Evolutionary conservation across 64 coral and sea anemone species (phyloP).

Genomic region (Dendronephthya gigantea): DNA sequence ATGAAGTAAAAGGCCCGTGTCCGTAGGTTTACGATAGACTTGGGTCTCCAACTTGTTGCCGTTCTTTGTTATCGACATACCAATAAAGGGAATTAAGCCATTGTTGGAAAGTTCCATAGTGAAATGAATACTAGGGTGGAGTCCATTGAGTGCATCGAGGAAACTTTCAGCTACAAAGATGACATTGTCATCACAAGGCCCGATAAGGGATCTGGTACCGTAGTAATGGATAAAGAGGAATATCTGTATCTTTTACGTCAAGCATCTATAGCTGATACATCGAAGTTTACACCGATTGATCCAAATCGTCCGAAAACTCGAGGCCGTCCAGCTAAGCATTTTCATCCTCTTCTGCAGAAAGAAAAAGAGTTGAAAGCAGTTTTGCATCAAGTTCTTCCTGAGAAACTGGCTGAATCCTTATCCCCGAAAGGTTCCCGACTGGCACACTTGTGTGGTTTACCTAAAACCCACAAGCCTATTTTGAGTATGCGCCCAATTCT

Average conservation of each 20-base stretch:
- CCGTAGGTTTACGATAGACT: too few relatives aligned
- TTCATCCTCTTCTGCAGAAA: background rate
- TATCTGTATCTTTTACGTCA: background rate
- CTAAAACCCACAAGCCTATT: background rate
- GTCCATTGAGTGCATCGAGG: too few relatives aligned
- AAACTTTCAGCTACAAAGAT: too few relatives aligned
- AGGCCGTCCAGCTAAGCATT: background rate
- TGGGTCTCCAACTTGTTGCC: too few relatives aligned
- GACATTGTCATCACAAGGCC: background rate
- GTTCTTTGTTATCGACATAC: too few relatives aligned
- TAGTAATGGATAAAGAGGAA: background rate
- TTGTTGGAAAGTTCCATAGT: too few relatives aligned
- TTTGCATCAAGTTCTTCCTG: background rate
- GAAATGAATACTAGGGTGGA: too few relatives aligned
- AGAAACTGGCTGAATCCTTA: background rate
- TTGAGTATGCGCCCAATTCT: background rate
- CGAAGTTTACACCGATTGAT: background rate
- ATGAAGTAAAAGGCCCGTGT: too few relatives aligned
- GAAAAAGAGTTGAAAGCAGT: background rate
- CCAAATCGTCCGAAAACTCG: background rate
- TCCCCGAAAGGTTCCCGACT: background rate
- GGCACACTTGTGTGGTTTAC: background rate
- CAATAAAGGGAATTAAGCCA: too few relatives aligned
- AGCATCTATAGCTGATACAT: background rate
- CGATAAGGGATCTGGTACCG: background rate